Percentiles rank a stretch among this genome's conserved stretches.
These are phyloP conservation scores for Mastomys natalensis DNA, from an alignment of 2,113 vertebrate species.

Conservation along the genomic window DNA sequence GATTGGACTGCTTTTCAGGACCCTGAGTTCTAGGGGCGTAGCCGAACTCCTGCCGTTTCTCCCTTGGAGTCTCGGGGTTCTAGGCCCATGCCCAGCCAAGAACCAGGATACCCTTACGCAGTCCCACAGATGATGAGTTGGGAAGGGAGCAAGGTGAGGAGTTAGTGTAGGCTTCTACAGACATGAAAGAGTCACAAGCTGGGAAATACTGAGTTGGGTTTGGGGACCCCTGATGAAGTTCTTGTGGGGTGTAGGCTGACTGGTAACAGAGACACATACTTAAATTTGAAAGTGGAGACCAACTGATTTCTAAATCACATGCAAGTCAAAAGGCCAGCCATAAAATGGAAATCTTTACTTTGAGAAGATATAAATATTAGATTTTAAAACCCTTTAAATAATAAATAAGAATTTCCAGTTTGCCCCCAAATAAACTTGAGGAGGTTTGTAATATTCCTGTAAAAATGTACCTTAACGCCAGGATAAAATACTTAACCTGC, in stretches of 20 bases:
- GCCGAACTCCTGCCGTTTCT: no score
- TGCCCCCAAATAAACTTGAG: neutral
- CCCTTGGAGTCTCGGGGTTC: no score
- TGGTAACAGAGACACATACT: neutral
- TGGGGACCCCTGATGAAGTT: neutral
- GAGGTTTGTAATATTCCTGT: neutral
- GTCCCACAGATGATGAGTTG: no score
- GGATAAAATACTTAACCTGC: neutral
- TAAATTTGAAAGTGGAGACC: neutral
- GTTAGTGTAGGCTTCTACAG: fast-evolving
- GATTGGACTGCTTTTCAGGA: no score
- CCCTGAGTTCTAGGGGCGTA: no score
- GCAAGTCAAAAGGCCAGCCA: neutral
- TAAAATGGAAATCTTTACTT: neutral
- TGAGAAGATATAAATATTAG: constrained; percentile 16
- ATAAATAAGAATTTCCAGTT: constrained; percentile 28
- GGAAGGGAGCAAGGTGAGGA: neutral
- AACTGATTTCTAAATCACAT: neutral
- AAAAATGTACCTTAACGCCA: neutral
- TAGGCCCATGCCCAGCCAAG: no score
- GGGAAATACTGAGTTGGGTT: neutral
- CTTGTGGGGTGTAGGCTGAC: fast-evolving
- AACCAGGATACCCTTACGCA: no score
- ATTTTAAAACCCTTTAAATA: constrained; percentile 53
- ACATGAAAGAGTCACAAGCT: neutral